Evolutionary conservation across 2,888 invertebrate genomes (phyloP).

Genomic region (Chelonus formosanus): DNA sequence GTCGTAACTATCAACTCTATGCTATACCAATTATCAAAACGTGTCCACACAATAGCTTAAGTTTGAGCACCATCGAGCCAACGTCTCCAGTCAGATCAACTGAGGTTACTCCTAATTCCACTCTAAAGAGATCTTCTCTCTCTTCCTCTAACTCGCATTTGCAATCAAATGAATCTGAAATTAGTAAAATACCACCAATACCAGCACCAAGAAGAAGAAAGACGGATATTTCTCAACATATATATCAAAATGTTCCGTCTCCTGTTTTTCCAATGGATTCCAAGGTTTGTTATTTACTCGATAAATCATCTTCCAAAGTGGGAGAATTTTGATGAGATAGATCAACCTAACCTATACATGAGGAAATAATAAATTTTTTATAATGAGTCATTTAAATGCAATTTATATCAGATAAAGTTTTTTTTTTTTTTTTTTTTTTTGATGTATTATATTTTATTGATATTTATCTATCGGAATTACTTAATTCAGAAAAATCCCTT

Average conservation of each 20-base stretch:
- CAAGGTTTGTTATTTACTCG: conserved; percentile 21
- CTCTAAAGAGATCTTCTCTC: conserved; percentile 14
- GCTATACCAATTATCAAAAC: conserved; percentile 58
- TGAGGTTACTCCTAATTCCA: conserved; percentile 23
- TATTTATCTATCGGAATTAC: no score
- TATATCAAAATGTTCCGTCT: conserved; percentile 68
- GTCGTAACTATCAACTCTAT: conserved; percentile 57
- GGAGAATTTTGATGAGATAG: background rate
- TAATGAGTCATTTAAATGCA: no score
- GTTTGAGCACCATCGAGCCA: conserved; percentile 48
- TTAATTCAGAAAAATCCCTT: no score
- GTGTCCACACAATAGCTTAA: conserved; percentile 54
- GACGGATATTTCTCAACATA: conserved; percentile 62
- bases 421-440: no score
- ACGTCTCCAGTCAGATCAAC: conserved; percentile 34
- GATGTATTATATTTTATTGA: no score
- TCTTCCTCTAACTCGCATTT: conserved; percentile 9
- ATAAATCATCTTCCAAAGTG: background rate
- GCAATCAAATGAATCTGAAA: conserved; percentile 11
- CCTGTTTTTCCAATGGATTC: conserved; percentile 63
- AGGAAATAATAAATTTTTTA: no score
- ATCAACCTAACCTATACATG: no score
- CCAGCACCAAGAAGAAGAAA: conserved; percentile 56
- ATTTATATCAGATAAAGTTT: no score
- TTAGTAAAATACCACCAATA: conserved; percentile 45